A percentile compares a stretch with the other conserved stretches of the same genome.
Conservation (phyloP, 2,113 vertebrate genomes). For the Pelobates fuscus region DNA sequence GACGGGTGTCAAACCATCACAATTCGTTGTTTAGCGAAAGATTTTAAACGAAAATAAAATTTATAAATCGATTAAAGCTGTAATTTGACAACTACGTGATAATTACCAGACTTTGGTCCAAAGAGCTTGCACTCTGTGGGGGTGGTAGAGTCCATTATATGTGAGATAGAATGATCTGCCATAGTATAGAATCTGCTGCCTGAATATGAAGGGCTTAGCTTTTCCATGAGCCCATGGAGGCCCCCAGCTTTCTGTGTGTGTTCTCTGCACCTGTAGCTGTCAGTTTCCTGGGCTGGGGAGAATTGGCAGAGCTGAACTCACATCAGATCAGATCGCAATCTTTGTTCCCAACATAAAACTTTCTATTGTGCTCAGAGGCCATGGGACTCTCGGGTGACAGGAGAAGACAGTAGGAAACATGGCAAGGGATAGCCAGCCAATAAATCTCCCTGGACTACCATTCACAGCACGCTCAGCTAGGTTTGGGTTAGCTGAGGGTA, state of each 20-base stretch:
- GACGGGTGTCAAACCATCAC: too few species aligned
- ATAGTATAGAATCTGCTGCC: background rate
- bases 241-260: constrained; percentile 18
- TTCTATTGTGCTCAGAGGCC: constrained; percentile 13
- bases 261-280: constrained; percentile 42
- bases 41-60: too few species aligned
- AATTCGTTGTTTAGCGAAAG: too few species aligned
- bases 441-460: background rate
- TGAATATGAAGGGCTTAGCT: background rate
- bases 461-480: background rate
- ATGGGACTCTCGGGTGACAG: background rate
- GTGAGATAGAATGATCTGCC: background rate
- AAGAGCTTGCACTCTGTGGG: too few species aligned
- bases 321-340: constrained; percentile 31
- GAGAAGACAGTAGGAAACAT: background rate
- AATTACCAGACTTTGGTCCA: too few species aligned
- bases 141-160: background rate
- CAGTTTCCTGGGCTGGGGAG: constrained; percentile 9
- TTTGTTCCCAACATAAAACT: constrained; percentile 32
- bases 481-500: background rate
- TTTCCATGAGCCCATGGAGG: constrained; percentile 21
- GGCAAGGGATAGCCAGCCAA: background rate
- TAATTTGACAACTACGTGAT: too few species aligned
- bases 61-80: too few species aligned
- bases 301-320: constrained; percentile 42